Evolutionary conservation across 2,888 invertebrate species (phyloP).

Genomic region (Orgyia antiqua): DNA sequence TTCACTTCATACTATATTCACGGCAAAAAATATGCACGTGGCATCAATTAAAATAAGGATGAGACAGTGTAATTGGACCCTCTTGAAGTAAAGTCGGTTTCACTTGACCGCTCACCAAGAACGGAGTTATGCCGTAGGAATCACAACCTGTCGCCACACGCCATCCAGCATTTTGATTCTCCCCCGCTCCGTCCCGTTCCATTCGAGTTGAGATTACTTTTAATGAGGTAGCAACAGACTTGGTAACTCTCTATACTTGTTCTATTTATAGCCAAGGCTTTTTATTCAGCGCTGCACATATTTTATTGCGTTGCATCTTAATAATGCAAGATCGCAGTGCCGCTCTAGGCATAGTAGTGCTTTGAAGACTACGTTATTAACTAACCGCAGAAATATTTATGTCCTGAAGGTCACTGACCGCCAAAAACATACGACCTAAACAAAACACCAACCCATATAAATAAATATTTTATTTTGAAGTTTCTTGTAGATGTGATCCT

Average conservation of each 20-base stretch:
- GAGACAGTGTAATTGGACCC: constrained; percentile 46
- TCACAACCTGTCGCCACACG: constrained; percentile 60
- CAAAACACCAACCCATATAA: constrained; percentile 36
- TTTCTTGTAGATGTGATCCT: too few species aligned
- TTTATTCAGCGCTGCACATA: constrained; percentile 30
- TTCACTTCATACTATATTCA: constrained; percentile 47
- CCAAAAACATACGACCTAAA: constrained; percentile 61
- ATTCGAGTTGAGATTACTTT: constrained; percentile 44
- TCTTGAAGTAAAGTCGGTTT: constrained; percentile 32
- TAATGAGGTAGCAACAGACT: constrained; percentile 41
- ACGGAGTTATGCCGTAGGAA: constrained; percentile 43
- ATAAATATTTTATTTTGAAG: too few species aligned
- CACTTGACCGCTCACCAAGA: constrained; percentile 57
- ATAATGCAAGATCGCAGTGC: constrained; percentile 34
- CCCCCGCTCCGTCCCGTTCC: constrained; percentile 45
- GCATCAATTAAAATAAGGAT: constrained; percentile 64
- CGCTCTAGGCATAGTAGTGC: constrained; percentile 4
- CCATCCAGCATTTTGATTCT: constrained; percentile 40
- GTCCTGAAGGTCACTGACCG: constrained; percentile 70
- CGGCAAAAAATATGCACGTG: constrained; percentile 66
- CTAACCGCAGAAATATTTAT: constrained; percentile 44
- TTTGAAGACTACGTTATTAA: constrained; percentile 5
- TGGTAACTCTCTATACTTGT: constrained; percentile 27
- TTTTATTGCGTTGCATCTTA: constrained; percentile 46
- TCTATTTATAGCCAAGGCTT: constrained; percentile 29